A percentile compares a stretch with the other conserved stretches of the same genome.
Evolutionary conservation across 2,888 invertebrate species (phyloP).

Genomic region (Leucoma salicis): DNA sequence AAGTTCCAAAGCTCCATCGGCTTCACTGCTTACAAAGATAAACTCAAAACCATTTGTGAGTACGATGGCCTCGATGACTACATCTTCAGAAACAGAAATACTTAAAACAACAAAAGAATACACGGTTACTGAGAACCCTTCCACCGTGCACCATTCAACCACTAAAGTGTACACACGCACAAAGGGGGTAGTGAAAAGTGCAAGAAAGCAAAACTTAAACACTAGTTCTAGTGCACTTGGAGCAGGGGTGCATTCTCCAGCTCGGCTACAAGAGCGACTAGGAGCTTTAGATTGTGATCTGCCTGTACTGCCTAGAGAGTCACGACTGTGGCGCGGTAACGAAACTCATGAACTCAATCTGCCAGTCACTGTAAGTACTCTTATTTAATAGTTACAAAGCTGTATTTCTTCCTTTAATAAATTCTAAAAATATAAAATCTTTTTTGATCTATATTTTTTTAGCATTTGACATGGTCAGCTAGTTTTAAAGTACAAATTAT

Average conservation of each 20-base stretch:
- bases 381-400: background rate
- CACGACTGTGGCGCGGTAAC: conserved; percentile 86
- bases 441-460: too few relatives aligned
- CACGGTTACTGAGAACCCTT: conserved; percentile 53
- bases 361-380: conserved; percentile 83
- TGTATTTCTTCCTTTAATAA: too few relatives aligned
- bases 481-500: too few relatives aligned
- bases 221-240: conserved; percentile 61
- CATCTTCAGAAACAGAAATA: conserved; percentile 62
- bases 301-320: conserved; percentile 84
- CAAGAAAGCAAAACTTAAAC: conserved; percentile 71
- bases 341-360: conserved; percentile 87
- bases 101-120: conserved; percentile 65
- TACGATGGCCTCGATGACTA: conserved; percentile 51
- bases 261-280: conserved; percentile 83
- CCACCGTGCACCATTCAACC: conserved; percentile 55
- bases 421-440: too few relatives aligned
- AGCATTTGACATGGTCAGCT: too few relatives aligned
- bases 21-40: conserved; percentile 46
- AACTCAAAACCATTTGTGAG: conserved; percentile 55
- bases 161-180: conserved; percentile 59
- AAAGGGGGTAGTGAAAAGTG: conserved; percentile 66
- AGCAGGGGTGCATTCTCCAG: conserved; percentile 58
- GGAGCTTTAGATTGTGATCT: conserved; percentile 85
- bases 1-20: conserved; percentile 46